A percentile compares a stretch with the other conserved stretches of the same genome.
These are phyloP conservation scores for Belgica antarctica DNA, from an alignment of 2,888 invertebrate species.

Conservation along the genomic window DNA sequence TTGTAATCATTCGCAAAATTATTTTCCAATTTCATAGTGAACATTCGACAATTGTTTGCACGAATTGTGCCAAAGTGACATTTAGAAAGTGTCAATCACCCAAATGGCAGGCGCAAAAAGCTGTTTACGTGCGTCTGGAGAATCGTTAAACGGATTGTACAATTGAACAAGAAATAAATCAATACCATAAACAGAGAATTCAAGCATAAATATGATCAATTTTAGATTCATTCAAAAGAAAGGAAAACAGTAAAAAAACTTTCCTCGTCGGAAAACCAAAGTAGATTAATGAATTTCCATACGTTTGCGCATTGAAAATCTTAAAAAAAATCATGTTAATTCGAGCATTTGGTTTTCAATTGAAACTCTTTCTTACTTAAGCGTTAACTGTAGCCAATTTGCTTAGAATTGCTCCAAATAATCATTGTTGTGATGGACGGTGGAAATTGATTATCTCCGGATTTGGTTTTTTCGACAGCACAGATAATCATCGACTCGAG, in stretches of 20 bases:
- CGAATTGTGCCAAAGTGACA: neutral
- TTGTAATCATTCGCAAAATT: constrained; percentile 24
- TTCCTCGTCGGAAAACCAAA: constrained; percentile 16
- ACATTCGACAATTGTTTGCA: neutral
- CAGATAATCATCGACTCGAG: neutral
- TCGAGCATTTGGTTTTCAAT: no score
- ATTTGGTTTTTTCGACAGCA: neutral
- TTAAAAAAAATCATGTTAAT: no score
- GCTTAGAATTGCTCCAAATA: constrained; percentile 12
- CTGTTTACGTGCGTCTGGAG: neutral
- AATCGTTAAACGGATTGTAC: neutral
- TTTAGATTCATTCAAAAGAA: constrained; percentile 16
- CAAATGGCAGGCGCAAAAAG: neutral
- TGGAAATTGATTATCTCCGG: constrained; percentile 14
- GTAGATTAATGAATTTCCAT: constrained; percentile 21
- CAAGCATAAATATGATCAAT: constrained; percentile 5
- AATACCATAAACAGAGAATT: constrained; percentile 21
- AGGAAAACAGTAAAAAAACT: neutral
- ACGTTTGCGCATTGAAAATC: constrained; percentile 17
- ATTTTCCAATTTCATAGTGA: constrained; percentile 10
- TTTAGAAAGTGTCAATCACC: constrained; percentile 25
- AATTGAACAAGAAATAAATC: constrained; percentile 7
- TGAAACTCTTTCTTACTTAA: neutral
- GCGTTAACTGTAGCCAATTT: neutral
- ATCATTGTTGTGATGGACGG: constrained; percentile 14